phyloP scores from a whole-genome alignment of 2,888 invertebrate species.

The Drosophila recens region DNA sequence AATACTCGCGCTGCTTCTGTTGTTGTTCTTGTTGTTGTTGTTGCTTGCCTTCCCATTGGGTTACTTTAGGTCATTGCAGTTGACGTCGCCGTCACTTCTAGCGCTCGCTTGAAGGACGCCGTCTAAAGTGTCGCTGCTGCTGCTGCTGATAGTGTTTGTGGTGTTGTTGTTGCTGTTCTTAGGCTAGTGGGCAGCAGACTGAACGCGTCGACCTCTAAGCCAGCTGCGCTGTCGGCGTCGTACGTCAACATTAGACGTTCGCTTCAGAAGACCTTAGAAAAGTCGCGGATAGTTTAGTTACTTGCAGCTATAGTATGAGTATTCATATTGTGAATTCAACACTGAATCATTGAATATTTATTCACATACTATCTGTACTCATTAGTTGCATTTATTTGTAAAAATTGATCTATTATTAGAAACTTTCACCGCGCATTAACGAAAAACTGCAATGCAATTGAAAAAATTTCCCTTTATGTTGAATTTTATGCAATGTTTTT shows the following conservation, averaged over 20 bases:
- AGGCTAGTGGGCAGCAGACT: constrained; percentile 43
- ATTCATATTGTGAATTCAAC: constrained; percentile 16
- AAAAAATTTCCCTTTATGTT: constrained; percentile 57
- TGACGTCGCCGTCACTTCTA: constrained; percentile 67
- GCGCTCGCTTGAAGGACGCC: constrained; percentile 77
- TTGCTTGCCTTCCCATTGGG: constrained; percentile 69
- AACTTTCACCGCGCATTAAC: constrained; percentile 52
- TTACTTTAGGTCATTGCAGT: constrained; percentile 81
- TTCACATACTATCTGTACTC: constrained; percentile 17
- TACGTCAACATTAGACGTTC: constrained; percentile 63
- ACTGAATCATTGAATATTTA: constrained; percentile 34
- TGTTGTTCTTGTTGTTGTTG: constrained; percentile 14
- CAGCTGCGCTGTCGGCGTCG: constrained; percentile 52
- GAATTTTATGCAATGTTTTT: constrained; percentile 42
- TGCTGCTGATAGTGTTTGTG: constrained; percentile 19
- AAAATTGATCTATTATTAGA: constrained; percentile 39
- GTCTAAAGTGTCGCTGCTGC: constrained; percentile 50
- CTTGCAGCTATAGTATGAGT: constrained; percentile 2
- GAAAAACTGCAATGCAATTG: constrained; percentile 43
- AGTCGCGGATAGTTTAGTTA: constrained; percentile 3
- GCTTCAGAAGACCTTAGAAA: constrained; percentile 27
- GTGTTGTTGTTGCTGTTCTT: constrained; percentile 33
- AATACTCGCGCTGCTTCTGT: constrained; percentile 46
- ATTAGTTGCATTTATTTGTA: constrained; percentile 26
- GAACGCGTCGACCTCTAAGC: constrained; percentile 69